These are phyloP conservation scores for Echiichthys vipera DNA, from an alignment of 2,797 vertebrate genomes.

Conservation along the genomic window DNA sequence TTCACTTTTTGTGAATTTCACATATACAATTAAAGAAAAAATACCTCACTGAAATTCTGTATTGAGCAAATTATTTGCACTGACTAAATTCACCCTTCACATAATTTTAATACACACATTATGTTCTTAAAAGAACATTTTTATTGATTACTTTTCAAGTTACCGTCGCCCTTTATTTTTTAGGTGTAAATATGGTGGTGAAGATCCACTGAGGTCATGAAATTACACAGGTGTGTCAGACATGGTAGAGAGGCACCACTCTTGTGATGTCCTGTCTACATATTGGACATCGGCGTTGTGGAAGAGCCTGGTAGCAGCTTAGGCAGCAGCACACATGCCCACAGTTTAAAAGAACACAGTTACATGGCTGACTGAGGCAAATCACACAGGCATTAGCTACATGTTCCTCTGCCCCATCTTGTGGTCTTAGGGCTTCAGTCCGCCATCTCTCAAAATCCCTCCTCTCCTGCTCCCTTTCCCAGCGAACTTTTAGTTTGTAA, in stretches of 20 bases:
- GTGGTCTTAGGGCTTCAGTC: not conserved
- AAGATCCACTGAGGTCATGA: constrained; percentile 18
- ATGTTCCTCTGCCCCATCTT: not conserved
- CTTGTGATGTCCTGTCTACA: constrained; percentile 86
- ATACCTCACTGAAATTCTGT: not conserved
- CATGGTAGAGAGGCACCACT: constrained; percentile 88
- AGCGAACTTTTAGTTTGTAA: constrained; percentile 48
- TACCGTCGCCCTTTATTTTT: not conserved
- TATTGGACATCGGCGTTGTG: constrained; percentile 85
- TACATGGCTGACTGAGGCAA: constrained; percentile 84
- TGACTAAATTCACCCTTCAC: not conserved
- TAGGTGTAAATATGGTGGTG: constrained; percentile 1
- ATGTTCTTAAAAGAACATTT: not conserved
- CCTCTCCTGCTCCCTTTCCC: constrained; percentile 72
- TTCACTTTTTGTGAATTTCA: not conserved
- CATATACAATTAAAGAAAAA: constrained; percentile 9
- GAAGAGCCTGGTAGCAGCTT: constrained; percentile 87
- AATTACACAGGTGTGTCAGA: constrained; percentile 56
- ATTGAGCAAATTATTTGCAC: constrained; percentile 15
- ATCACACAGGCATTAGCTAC: constrained; percentile 84
- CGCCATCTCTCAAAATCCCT: constrained; percentile 71
- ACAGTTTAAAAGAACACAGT: constrained; percentile 88
- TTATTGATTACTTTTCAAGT: not conserved
- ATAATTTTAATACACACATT: constrained; percentile 7
- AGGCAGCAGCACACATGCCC: constrained; percentile 92